Percentiles rank a stretch among this genome's conserved stretches.
phyloP scores from a whole-genome alignment of 2,113 vertebrate genomes.

The Dunckerocampus dactyliophorus region DNA sequence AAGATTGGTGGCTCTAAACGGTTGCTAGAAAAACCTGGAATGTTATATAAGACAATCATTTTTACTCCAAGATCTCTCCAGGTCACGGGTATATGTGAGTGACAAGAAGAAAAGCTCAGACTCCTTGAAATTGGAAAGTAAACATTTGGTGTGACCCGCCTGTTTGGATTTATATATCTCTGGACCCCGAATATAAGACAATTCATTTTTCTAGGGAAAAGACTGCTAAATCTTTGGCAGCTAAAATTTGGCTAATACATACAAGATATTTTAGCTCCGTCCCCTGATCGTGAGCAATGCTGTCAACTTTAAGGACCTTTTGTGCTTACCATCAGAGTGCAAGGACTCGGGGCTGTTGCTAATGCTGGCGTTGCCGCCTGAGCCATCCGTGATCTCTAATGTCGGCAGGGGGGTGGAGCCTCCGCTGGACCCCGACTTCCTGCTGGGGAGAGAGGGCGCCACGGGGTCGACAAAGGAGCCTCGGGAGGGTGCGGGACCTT shows the following conservation, averaged over 20 bases:
- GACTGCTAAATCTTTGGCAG: no score
- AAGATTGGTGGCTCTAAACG: slow-evolving; percentile 52
- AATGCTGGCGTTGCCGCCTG: slow-evolving; percentile 35
- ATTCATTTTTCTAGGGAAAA: no score
- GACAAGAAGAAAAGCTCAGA: no score
- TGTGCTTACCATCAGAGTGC: slow-evolving; percentile 67
- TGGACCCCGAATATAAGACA: no score
- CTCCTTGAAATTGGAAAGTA: neutral
- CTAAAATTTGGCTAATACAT: no score
- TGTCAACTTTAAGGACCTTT: no score
- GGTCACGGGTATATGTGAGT: neutral
- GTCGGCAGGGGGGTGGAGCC: slow-evolving; percentile 22
- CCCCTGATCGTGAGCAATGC: neutral
- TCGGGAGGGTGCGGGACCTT: slow-evolving; percentile 17
- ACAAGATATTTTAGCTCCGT: neutral
- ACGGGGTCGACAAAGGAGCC: slow-evolving; percentile 19
- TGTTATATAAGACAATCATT: no score
- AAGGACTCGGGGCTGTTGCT: slow-evolving; percentile 58
- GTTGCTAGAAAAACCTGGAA: slow-evolving; percentile 48
- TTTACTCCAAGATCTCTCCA: no score
- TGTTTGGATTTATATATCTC: no score
- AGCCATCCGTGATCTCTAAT: slow-evolving; percentile 37
- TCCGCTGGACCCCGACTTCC: slow-evolving; percentile 31
- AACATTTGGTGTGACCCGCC: no score
- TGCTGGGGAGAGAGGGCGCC: slow-evolving; percentile 14